Evolutionary conservation across 1,140 invertebrate species (phyloP).

Genomic region (Neodiprion pinetum): DNA sequence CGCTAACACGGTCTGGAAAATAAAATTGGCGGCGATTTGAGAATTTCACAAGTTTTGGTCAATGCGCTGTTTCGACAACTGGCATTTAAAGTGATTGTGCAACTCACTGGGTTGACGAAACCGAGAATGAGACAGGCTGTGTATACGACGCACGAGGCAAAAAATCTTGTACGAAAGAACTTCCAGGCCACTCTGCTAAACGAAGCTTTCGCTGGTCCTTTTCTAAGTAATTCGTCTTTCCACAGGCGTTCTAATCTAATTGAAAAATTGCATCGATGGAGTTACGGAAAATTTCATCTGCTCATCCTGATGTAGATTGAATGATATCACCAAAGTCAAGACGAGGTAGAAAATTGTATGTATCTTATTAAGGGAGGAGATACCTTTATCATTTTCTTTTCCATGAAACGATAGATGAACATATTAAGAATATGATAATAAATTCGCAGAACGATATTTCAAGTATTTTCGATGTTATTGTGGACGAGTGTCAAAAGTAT

Average conservation of each 20-base stretch:
- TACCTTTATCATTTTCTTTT: too few relatives aligned
- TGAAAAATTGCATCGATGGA: background rate
- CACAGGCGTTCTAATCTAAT: constrained; percentile 61
- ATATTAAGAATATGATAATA: too few relatives aligned
- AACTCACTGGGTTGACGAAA: constrained; percentile 70
- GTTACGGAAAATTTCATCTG: background rate
- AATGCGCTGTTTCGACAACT: background rate
- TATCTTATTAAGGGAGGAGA: too few relatives aligned
- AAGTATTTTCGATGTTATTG: too few relatives aligned
- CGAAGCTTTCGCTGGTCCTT: constrained; percentile 60
- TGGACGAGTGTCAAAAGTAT: too few relatives aligned
- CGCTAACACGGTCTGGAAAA: constrained; percentile 66
- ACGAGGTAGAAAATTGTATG: too few relatives aligned
- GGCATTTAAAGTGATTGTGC: constrained; percentile 21
- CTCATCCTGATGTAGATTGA: background rate
- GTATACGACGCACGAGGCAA: constrained; percentile 63
- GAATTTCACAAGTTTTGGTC: constrained; percentile 13
- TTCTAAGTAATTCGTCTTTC: constrained; percentile 71
- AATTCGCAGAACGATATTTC: too few relatives aligned
- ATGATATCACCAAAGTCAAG: background rate
- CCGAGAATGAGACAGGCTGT: constrained; percentile 63
- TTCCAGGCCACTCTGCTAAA: constrained; percentile 63
- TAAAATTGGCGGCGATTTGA: constrained; percentile 4
- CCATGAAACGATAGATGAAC: too few relatives aligned
- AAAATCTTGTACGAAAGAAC: constrained; percentile 66